Base-by-base conservation (phyloP, 35 echinoderm and acorn worm genomes). In the Ophiothrix spiculata region DNA sequence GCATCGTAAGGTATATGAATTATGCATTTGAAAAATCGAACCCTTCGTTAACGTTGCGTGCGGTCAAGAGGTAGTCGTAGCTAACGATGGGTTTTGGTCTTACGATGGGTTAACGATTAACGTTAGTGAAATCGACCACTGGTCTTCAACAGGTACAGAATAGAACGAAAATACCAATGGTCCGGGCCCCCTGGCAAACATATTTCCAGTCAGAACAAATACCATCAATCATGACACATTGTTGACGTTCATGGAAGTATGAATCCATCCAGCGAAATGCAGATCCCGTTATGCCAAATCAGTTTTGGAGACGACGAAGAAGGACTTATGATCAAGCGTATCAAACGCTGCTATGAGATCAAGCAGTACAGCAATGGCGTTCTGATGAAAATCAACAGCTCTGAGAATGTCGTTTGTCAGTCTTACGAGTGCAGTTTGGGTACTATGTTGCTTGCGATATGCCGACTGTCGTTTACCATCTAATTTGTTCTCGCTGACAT, bases 381-480 rank as follows among this genome's bases (percentile, higher is more conserved):
- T 25, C 56, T 81, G 36, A 4, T 64, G 41, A 32, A 85, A 77
- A 54, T 90, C 81, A 32, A 85, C 34, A 40, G 64, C 64, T 12
- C 41, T 15, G 25, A 90, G 33, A 33, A 84, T 73, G 75, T 90
- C 88, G 37, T 84, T 78, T 32, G 76, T 38, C 10, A 84, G 81
- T 40, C 81, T 13, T 19, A 84, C 45, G 40, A 90, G 88, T 45
- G 88, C 88, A n/a, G 81, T 90, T 46, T 90, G 75, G 0, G 82
- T 81, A 40, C 87, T 82, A 0, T 81, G 79, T 25, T 37, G 6
- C 32, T 83, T 13, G 64, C 78, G 33, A 38, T 80, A 88, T 0
- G 78, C 86, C 8, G 77, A 88, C 39, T 88, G 86, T 25, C 60
- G 84, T 11, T 19, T 74, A 8, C 41, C 40, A 40, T 92, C 76